Conservation (phyloP, 2,888 invertebrate species). For the Leucophenga maculata region DNA sequence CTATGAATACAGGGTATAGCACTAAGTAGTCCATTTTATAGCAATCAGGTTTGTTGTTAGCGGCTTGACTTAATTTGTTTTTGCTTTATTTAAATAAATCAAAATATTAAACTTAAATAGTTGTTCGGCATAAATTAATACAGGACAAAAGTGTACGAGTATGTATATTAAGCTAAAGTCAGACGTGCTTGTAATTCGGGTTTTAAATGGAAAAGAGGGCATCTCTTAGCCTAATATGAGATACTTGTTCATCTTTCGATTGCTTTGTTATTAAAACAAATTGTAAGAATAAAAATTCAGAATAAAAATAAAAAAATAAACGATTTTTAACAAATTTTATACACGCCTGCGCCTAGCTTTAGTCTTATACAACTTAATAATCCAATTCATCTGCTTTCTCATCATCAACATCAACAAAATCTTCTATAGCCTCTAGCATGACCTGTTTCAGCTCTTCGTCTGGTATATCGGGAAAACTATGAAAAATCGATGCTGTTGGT, state of each 20-base stretch:
- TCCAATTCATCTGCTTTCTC: not conserved
- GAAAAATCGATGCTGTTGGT: constrained; percentile 52
- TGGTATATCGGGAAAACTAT: constrained; percentile 65
- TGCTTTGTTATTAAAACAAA: too few relatives aligned
- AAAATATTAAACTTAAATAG: not conserved
- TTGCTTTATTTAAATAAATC: not conserved
- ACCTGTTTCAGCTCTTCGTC: constrained; percentile 8
- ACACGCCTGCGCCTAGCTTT: too few relatives aligned
- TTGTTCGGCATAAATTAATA: not conserved
- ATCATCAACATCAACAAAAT: not conserved
- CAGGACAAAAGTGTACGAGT: not conserved
- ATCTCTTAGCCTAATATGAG: too few relatives aligned
- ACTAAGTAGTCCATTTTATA: too few relatives aligned
- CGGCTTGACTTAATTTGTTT: not conserved
- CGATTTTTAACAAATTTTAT: not conserved
- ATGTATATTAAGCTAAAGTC: too few relatives aligned
- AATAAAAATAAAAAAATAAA: constrained; percentile 22
- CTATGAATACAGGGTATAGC: too few relatives aligned
- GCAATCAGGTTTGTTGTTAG: too few relatives aligned
- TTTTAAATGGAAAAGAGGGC: too few relatives aligned
- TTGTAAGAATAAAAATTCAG: too few relatives aligned
- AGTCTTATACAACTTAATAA: constrained; percentile 44
- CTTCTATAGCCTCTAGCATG: not conserved
- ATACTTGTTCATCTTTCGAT: too few relatives aligned
- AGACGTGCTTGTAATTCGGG: too few relatives aligned